Percentiles rank a stretch among this genome's conserved stretches.
Conservation (phyloP, 1,140 invertebrate species). For the Dendrolimus kikuchii region DNA sequence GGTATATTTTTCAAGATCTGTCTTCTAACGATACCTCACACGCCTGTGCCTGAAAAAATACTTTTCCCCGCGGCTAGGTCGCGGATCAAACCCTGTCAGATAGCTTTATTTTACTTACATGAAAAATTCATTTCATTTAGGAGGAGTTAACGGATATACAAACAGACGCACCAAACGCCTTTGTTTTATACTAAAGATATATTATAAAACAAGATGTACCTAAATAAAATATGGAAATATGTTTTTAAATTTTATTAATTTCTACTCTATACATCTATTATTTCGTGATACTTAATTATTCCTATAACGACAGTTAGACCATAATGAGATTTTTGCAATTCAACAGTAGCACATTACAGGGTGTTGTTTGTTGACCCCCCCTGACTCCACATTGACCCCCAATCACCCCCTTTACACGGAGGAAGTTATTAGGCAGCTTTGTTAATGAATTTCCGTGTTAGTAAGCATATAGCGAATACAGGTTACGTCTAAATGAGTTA, state of each 20-base stretch:
- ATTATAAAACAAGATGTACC: no score
- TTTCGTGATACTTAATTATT: slow-evolving; percentile 58
- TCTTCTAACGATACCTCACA: no score
- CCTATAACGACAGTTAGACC: slow-evolving; percentile 68
- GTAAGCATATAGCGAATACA: slow-evolving; percentile 22
- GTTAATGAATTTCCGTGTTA: slow-evolving; percentile 44
- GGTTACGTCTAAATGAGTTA: slow-evolving; percentile 13
- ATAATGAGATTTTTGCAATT: slow-evolving; percentile 71
- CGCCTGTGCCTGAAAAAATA: no score
- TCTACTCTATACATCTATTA: slow-evolving; percentile 23
- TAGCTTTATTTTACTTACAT: no score
- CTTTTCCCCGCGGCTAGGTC: no score
- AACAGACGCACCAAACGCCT: no score
- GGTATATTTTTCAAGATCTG: no score
- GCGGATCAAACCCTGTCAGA: no score
- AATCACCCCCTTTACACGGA: slow-evolving; percentile 21
- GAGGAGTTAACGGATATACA: no score
- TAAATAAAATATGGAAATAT: neutral
- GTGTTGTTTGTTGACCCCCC: slow-evolving; percentile 52
- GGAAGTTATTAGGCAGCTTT: slow-evolving; percentile 45
- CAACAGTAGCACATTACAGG: slow-evolving; percentile 65
- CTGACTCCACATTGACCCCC: slow-evolving; percentile 10
- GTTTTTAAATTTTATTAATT: neutral
- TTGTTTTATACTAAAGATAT: no score
- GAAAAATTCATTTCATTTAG: no score